phyloP scores from a whole-genome alignment of 1,140 invertebrate species.

The Zophobas morio region DNA sequence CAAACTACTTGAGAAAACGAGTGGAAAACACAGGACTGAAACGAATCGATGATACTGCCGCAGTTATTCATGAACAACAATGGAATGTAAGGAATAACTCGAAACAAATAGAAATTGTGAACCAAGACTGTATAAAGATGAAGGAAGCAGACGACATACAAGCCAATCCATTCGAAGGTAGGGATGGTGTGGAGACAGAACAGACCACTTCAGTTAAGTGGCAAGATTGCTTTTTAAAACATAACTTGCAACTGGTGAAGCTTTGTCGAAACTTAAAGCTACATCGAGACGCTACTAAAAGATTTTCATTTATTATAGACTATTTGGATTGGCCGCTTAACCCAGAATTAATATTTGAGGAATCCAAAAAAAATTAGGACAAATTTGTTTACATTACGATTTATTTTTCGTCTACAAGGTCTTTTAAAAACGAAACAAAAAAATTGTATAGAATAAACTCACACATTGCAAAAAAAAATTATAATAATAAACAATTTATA shows the following conservation, averaged over 20 bases:
- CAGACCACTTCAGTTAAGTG: background rate
- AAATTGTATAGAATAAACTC: too few relatives aligned
- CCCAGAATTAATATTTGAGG: too few relatives aligned
- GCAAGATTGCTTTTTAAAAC: background rate
- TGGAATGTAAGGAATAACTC: constrained; percentile 65
- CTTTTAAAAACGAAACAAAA: too few relatives aligned
- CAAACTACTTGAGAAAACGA: constrained; percentile 71
- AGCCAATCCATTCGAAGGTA: constrained; percentile 71
- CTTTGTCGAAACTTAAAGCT: background rate
- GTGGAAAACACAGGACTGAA: constrained; percentile 65
- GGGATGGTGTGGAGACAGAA: background rate
- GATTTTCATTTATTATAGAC: too few relatives aligned
- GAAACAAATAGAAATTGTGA: constrained; percentile 65
- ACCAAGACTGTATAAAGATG: constrained; percentile 70
- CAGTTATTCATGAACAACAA: constrained; percentile 68
- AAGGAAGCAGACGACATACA: constrained; percentile 67
- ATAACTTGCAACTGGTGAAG: background rate
- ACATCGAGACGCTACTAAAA: background rate
- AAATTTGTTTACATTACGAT: too few relatives aligned
- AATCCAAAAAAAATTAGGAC: too few relatives aligned
- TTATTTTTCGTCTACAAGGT: too few relatives aligned
- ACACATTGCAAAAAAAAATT: too few relatives aligned
- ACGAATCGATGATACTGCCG: constrained; percentile 70
- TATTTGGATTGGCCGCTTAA: too few relatives aligned
- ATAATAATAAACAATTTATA: too few relatives aligned